Evolutionary conservation across 2,888 invertebrate species (phyloP), one percentile per base, ranked within the genome.

Genomic region (Salpingus planirostris): DNA sequence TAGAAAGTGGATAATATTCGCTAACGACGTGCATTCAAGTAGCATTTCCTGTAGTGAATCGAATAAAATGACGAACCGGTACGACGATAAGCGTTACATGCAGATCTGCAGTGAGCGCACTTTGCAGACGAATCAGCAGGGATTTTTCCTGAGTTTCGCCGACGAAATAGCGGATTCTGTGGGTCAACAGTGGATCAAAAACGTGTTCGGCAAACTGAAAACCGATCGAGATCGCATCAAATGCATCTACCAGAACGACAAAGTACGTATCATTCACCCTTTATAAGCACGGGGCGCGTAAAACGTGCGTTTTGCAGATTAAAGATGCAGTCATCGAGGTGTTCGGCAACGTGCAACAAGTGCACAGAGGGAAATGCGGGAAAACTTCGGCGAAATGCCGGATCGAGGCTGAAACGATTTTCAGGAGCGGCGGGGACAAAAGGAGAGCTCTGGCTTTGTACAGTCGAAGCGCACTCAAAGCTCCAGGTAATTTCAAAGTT

Each of bases 51-150:
- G 3, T 21, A 10, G 3, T 21, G 11, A 18, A 4, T 21, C 22
- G 22, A n/a, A 11, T 11, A 24, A 3, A 24, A 18, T 18, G 18
- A 8, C 12, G 11, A 8, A 10, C 5, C 23, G 13, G 13, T 30
- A 21, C 13, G 12, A 2, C 21, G 39, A 42, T 24, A 33, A 31
- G 25, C 37, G 40, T 28, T 84, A 77, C 54, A 74, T 78, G 18
- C 66, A 70, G 11, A 68, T 76, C 18, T 88, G 87, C 62, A 84
- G 82, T 49, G 73, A 76, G 49, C 74, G 77, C 37, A 88, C 87
- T 0, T 68, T 88, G 0, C 83, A 80, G 58, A 79, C 84, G 1
- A 76, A 79, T 46, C 69, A 71, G 37, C 76, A 78, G 48, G 87
- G 87, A 0, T 88, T 87, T 61, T 86, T 88, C 57, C 68, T 73